These are phyloP conservation scores for Hydra vulgaris DNA, from an alignment of 30 jellyfish, hydroid and myxozoan species.

Conservation along the genomic window DNA sequence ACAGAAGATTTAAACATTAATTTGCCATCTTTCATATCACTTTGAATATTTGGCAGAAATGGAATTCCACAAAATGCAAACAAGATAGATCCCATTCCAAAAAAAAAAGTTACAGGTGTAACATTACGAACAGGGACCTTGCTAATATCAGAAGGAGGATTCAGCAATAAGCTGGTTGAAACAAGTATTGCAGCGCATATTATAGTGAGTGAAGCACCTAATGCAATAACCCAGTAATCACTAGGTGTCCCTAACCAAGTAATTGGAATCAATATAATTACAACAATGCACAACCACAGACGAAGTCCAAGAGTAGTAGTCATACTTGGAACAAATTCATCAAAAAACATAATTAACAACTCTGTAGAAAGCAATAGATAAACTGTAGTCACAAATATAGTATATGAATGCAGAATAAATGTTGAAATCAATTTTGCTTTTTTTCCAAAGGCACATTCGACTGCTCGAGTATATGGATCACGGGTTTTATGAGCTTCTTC, in stretches of 20 bases:
- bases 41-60: slow-evolving; percentile 19
- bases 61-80: slow-evolving; percentile 22
- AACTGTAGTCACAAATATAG: slow-evolving; percentile 12
- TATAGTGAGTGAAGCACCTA: slow-evolving; percentile 9
- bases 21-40: slow-evolving; percentile 7
- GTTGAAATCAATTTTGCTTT: neutral
- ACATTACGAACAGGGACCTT: slow-evolving; percentile 19
- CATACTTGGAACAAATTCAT: slow-evolving; percentile 1
- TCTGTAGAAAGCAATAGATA: slow-evolving; percentile 14
- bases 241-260: slow-evolving; percentile 21
- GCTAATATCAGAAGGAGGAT: neutral
- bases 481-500: neutral
- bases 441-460: slow-evolving; percentile 4
- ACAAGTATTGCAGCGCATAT: neutral
- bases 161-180: neutral
- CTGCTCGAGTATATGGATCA: neutral
- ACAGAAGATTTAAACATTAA: neutral
- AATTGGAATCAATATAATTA: slow-evolving; percentile 14
- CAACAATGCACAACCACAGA: slow-evolving; percentile 5
- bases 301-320: neutral
- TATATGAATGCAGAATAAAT: neutral
- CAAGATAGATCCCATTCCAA: slow-evolving; percentile 11
- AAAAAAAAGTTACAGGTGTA: slow-evolving; percentile 4
- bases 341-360: neutral
- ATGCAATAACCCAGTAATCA: slow-evolving; percentile 23